These are phyloP conservation scores for Platynereis dumerilii DNA, from an alignment of 2,888 invertebrate genomes.

Conservation along the genomic window DNA sequence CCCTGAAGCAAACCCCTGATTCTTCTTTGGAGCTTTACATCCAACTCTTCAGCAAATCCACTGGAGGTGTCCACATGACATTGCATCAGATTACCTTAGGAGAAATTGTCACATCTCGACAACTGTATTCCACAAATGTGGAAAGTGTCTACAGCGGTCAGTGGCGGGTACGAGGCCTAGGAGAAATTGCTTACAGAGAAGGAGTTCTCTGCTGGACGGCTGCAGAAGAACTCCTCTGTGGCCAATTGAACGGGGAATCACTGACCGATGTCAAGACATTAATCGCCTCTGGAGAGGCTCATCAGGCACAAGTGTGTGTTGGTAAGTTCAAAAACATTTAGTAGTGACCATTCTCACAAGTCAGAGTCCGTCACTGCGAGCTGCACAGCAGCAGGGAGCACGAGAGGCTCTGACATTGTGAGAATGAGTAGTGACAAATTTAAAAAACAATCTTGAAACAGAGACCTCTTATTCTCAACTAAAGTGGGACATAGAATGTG, in stretches of 20 bases:
- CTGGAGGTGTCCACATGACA: neutral
- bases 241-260: conserved; percentile 4
- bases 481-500: no score
- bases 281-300: conserved; percentile 12
- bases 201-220: conserved; percentile 28
- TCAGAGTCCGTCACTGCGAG: no score
- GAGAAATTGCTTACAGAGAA: conserved; percentile 16
- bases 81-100: neutral
- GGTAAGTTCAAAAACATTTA: conserved; percentile 6
- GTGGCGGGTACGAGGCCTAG: conserved; percentile 16
- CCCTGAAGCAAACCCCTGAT: neutral
- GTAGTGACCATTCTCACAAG: no score
- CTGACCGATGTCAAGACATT: conserved; percentile 13
- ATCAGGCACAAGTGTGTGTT: conserved; percentile 10
- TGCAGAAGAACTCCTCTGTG: conserved; percentile 23
- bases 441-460: no score
- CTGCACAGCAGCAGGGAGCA: no score
- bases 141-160: conserved; percentile 14
- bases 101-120: neutral
- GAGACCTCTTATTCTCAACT: no score
- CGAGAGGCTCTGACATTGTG: no score
- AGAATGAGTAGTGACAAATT: no score
- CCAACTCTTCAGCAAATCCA: conserved; percentile 1
- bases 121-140: neutral
- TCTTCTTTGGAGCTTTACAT: neutral